Conservation (phyloP, 2,113 vertebrate species). For the Cochlearius cochlearius region DNA sequence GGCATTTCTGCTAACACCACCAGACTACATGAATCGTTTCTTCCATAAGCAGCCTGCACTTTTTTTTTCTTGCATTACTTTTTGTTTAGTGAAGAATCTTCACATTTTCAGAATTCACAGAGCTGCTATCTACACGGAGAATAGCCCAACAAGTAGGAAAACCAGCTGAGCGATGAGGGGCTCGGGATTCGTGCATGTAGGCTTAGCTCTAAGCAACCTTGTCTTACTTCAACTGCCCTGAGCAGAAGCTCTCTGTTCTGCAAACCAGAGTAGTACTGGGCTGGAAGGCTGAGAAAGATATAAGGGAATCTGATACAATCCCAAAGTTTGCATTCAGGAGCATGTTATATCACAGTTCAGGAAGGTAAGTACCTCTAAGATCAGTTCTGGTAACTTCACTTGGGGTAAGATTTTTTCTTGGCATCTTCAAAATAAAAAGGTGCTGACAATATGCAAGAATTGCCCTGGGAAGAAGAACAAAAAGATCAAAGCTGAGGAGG, state of each 20-base stretch:
- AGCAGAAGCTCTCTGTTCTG: not conserved
- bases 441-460: not conserved
- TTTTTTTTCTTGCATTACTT: not conserved
- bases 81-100: not conserved
- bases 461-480: not conserved
- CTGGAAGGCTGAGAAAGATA: not conserved
- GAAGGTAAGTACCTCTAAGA: not conserved
- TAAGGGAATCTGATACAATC: not conserved
- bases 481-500: constrained; percentile 14
- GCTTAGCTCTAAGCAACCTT: not conserved
- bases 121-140: not conserved
- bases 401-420: not conserved
- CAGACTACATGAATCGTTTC: not conserved
- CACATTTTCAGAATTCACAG: not conserved
- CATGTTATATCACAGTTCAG: not conserved
- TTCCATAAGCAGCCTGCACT: fast-evolving
- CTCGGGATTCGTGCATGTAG: not conserved
- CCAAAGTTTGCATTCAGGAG: not conserved
- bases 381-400: not conserved
- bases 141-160: not conserved
- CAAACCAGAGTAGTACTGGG: not conserved
- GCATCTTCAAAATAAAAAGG: not conserved
- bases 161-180: not conserved
- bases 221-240: not conserved
- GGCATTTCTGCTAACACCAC: not conserved